These are phyloP conservation scores for Pachypeltis micranthus DNA, from an alignment of 1,140 invertebrate species.

Conservation along the genomic window DNA sequence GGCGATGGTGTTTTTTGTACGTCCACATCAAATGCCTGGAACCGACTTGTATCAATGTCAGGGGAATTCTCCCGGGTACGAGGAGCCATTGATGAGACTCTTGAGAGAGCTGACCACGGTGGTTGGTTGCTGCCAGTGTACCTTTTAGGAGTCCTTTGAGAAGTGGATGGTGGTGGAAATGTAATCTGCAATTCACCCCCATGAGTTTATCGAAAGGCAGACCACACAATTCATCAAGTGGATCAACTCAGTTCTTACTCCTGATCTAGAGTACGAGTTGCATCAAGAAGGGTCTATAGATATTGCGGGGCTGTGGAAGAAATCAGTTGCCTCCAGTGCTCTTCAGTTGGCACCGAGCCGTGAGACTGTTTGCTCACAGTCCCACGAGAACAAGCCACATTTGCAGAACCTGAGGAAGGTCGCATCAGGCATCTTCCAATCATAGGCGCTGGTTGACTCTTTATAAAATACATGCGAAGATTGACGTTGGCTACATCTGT, in stretches of 20 bases:
- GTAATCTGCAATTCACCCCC: not conserved
- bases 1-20: too few species aligned
- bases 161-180: too few species aligned
- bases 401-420: conserved; percentile 52
- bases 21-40: too few species aligned
- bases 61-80: too few species aligned
- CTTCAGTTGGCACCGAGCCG: conserved; percentile 39
- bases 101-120: too few species aligned
- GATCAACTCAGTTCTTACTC: conserved; percentile 75
- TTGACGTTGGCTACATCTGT: conserved; percentile 8
- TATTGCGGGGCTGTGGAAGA: conserved; percentile 32
- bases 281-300: conserved; percentile 42
- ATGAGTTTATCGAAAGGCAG: conserved; percentile 60
- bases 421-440: conserved; percentile 35
- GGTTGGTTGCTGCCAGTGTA: too few species aligned
- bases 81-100: too few species aligned
- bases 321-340: conserved; percentile 40
- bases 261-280: conserved; percentile 49
- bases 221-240: conserved; percentile 72
- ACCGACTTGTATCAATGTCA: too few species aligned
- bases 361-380: conserved; percentile 16
- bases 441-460: conserved; percentile 3
- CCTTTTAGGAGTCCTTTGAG: too few species aligned
- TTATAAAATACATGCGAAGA: conserved; percentile 13
- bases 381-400: conserved; percentile 44